These are phyloP conservation scores for Pocillopora damicornis DNA, from an alignment of 64 coral and sea anemone genomes.

Conservation along the genomic window DNA sequence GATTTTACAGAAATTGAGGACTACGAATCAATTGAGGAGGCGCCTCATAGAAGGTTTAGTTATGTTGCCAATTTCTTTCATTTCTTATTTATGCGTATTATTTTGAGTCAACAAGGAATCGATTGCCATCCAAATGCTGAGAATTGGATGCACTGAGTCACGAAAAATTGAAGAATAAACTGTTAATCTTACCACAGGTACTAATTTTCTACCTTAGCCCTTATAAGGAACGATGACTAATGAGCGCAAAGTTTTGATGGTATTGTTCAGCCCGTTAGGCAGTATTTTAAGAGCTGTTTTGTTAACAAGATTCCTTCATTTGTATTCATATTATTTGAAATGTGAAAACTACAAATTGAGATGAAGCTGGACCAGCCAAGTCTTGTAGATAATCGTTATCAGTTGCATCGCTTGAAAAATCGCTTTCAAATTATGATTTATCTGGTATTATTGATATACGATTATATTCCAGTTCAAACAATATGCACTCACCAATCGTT, in stretches of 20 bases:
- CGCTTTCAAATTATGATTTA: neutral
- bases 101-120: neutral
- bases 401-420: neutral
- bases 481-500: slow-evolving; percentile 70
- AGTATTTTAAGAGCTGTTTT: neutral
- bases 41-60: no score
- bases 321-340: neutral
- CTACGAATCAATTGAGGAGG: no score
- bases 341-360: neutral
- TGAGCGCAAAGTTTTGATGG: no score
- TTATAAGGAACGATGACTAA: no score
- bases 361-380: neutral
- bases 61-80: neutral
- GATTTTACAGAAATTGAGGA: no score
- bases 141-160: neutral
- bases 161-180: neutral
- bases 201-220: no score
- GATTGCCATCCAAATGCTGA: neutral
- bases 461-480: neutral
- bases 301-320: neutral
- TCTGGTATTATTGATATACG: no score
- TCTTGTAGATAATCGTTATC: neutral
- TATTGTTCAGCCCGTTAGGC: neutral
- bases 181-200: no score
- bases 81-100: neutral